phyloP scores from a whole-genome alignment of 2,113 vertebrate genomes.

The Dissostichus mawsoni region DNA sequence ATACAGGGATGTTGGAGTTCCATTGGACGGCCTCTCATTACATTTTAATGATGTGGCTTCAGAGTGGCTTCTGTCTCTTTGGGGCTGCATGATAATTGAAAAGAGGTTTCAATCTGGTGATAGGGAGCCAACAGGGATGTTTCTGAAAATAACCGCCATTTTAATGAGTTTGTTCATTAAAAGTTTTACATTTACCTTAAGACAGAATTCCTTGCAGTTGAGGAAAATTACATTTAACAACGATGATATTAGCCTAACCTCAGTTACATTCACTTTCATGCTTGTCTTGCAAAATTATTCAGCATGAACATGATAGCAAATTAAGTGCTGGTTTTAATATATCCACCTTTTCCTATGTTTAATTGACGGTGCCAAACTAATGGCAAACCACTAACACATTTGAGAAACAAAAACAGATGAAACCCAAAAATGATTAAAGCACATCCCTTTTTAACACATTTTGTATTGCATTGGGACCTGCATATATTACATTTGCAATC shows the following conservation, averaged over 20 bases:
- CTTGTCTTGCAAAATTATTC: background rate
- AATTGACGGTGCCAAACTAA: background rate
- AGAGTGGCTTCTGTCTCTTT: slow-evolving; percentile 64
- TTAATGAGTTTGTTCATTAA: slow-evolving; percentile 82
- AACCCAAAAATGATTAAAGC: background rate
- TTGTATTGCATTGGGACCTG: background rate
- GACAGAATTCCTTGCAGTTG: slow-evolving; percentile 32
- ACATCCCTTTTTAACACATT: background rate
- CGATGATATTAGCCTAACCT: background rate
- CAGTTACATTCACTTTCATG: background rate
- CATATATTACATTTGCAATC: slow-evolving; percentile 8
- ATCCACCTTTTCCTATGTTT: background rate
- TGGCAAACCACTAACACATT: background rate
- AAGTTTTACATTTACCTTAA: slow-evolving; percentile 65
- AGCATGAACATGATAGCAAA: background rate
- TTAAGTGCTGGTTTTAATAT: background rate
- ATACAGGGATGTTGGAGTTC: slow-evolving; percentile 24
- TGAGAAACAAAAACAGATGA: background rate
- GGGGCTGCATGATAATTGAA: slow-evolving; percentile 73
- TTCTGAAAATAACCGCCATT: slow-evolving; percentile 74
- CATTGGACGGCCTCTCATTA: slow-evolving; percentile 56
- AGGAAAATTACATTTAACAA: slow-evolving; percentile 29
- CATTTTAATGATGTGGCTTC: slow-evolving; percentile 76
- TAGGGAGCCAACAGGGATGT: slow-evolving; percentile 71
- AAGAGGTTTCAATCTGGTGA: slow-evolving; percentile 70